A percentile compares a stretch with the other conserved stretches of the same genome.
Conservation (phyloP, 2,797 vertebrate genomes). For the Sus cebifrons region DNA sequence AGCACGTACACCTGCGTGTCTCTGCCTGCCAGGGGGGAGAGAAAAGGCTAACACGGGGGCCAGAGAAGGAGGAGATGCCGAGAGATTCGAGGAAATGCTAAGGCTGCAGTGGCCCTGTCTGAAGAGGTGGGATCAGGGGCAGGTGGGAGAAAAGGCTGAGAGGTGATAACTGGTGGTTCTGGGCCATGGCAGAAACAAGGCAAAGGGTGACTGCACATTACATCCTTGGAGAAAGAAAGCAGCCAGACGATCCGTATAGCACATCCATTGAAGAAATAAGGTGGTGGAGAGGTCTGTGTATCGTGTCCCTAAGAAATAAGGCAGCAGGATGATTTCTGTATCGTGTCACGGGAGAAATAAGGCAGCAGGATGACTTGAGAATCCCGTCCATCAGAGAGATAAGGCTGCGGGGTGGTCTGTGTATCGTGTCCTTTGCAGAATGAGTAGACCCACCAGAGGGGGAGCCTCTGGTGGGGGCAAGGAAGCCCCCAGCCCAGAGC, state of each 20-base stretch:
- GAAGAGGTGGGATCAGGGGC: not conserved
- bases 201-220: not conserved
- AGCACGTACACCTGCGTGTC: not conserved
- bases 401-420: not conserved
- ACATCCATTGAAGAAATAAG: not conserved
- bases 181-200: not conserved
- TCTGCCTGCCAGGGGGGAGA: not conserved
- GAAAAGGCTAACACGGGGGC: not conserved
- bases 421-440: slow-evolving; percentile 19
- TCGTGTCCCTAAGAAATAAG: not conserved
- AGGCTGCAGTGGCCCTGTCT: not conserved
- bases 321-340: not conserved
- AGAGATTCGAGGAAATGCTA: not conserved
- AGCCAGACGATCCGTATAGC: not conserved
- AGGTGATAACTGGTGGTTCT: not conserved
- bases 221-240: slow-evolving; percentile 27
- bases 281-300: not conserved
- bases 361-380: slow-evolving; percentile 53
- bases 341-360: slow-evolving; percentile 46
- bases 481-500: not conserved
- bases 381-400: slow-evolving; percentile 15
- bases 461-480: not conserved
- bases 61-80: not conserved
- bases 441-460: not conserved
- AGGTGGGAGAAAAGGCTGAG: not conserved